Base-by-base conservation (phyloP, 2,797 vertebrate genomes). In the Trematomus bernacchii region DNA sequence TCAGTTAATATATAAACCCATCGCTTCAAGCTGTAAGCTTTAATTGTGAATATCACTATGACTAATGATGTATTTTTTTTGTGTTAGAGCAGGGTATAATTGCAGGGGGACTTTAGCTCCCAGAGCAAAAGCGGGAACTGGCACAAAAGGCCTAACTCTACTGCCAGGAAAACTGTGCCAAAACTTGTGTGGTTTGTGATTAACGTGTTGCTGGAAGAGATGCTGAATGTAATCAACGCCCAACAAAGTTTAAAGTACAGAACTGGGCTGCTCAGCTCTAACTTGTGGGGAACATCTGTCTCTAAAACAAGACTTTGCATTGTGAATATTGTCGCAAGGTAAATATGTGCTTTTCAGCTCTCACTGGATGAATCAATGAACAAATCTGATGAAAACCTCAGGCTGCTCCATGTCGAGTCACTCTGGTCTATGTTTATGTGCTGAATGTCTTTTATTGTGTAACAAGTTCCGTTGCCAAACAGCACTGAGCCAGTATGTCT, bases 181-280 rank as follows among this genome's bases (percentile, higher is more conserved):
- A 66, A 84, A 84, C 54, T 68, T 65, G 78, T 89, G 84, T 86
- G 89, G 86, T 86, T 86, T 87, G 86, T 79, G 88, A 87, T 88
- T 76, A 86, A 85, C 50, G 18, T 81, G 82, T 85, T 66, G 71
- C 75, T 87, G 77, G 87, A 81, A 74, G 80, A 84, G 67, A 85
- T 33, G 80, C 55, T 23, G 79, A 52, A 74, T 80, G 80, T 84
- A 87, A 86, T 87, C 72, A 69, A 68, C 76, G 16, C 69, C 75
- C 77, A 53, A 3, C 13, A 19, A 77, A 82, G 74, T 66, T 33
- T 66, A 43, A 61, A 6, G 69, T 51, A 12, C 68, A 78, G 67
- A 76, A 61, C 64, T 21, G 64, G 84, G 79, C 74, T 27, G 79
- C 69, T 72, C 53, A 19, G 77, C 70, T 76, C 61, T 13, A 60